A percentile compares a stretch with the other conserved stretches of the same genome.
phyloP scores from a whole-genome alignment of 2,797 vertebrate species.

The Peromyscus attwateri region DNA sequence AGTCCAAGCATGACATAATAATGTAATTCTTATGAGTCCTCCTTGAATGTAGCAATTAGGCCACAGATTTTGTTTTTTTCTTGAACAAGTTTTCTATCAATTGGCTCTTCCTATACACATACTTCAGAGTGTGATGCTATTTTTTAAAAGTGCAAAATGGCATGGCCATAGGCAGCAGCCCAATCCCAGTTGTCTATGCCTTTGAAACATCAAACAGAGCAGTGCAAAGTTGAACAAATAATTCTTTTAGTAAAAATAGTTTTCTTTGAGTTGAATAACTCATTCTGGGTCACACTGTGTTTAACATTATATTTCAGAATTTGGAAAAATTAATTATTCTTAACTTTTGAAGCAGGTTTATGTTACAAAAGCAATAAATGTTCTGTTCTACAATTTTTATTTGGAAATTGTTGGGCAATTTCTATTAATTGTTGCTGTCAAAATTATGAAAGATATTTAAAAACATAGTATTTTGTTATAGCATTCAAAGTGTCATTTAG shows the following conservation, averaged over 20 bases:
- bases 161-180: not conserved
- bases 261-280: conserved; percentile 37
- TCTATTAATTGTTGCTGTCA: not conserved
- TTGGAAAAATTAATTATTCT: not conserved
- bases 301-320: not conserved
- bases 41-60: not conserved
- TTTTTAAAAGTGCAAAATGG: not conserved
- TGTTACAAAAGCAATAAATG: not conserved
- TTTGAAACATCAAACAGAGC: not conserved
- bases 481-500: not conserved
- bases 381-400: not conserved
- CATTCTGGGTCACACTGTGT: not conserved
- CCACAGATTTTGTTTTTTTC: not conserved
- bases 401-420: not conserved
- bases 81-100: not conserved
- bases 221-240: not conserved
- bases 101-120: not conserved
- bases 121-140: not conserved
- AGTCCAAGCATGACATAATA: not conserved
- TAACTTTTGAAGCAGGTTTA: not conserved
- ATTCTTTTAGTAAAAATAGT: conserved; percentile 14
- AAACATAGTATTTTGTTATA: not conserved
- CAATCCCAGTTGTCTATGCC: not conserved
- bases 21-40: not conserved
- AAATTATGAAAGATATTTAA: not conserved